Evolutionary conservation across 2,797 vertebrate genomes (phyloP), one percentile per base, ranked within the genome.

Genomic region (Poecilia picta): DNA sequence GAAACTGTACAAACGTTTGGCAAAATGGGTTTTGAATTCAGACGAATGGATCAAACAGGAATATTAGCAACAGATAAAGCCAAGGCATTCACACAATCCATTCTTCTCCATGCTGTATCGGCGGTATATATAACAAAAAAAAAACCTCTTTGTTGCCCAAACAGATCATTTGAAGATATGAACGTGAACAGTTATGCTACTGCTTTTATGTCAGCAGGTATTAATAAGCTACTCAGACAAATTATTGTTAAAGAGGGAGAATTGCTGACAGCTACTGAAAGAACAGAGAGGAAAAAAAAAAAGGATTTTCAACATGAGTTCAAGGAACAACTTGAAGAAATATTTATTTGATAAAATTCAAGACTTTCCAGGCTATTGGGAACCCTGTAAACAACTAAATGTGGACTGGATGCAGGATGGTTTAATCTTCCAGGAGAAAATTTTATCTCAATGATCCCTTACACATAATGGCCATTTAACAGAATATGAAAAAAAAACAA

Each of bases 401-500:
- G 81, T 92, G 78, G 87, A 92, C 87, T 88, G 85, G 87, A 92
- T 90, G 90, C 82, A 82, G 83, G 93, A 87, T 93, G 91, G 93
- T 88, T 90, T 82, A 71, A 87, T 93, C 92, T 91, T 95, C 95
- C 94, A 92, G 94, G 95, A 96, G 92, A 95, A 89, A 90, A 75
- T 87, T 87, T 91, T 94, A 95, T 96, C 94, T 97, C 93, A 85
- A 87, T 95, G 96, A 98, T 97, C 97, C 97, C 96, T 97, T 96
- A 91, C 96, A 95, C 55, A 94, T 96, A 96, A 96, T 96, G 96
- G 95, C 96, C 95, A 95, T 97, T 96, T 95, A 96, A 97, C 96
- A 96, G 97, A 97, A 96, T 93, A 83, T 85, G 49, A 88, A 80
- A 95, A 84, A 68, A 13, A 36, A 94, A 94, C 92, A 75, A 55